Evolutionary conservation across 2,797 vertebrate species (phyloP), one percentile per base, ranked within the genome.

Genomic region (Oreochromis mossambicus): DNA sequence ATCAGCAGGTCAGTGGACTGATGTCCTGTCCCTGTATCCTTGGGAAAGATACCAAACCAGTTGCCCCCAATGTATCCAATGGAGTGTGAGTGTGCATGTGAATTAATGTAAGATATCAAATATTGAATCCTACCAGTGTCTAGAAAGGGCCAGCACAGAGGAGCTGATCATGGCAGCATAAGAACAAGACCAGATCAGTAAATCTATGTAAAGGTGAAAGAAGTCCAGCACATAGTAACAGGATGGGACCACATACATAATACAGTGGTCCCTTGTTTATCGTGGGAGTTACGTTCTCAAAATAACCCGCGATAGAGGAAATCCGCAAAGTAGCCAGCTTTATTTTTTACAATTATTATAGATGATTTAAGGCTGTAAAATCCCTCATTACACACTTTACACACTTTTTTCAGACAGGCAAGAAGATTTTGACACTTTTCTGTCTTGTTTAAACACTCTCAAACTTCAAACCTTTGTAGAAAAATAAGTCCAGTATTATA

Each of bases 11-110:
- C 29, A 6, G 8, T 58, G 32, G 32, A 36, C 58, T 63, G 10
- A 36, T 63, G 17, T 36, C 6, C 32, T 63, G 58, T 63, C 6
- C 58, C 58, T 4, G 10, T 36, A 63, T 63, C 2, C 10, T 63
- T 63, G 32, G 32, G 10, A 2, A 63, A 63, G 1, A 63, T n/a
- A 36, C 58, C 58, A 63, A 63, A 63, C 17, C 0, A 63, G 6
- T 19, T 63, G 32, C 32, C 58, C 6, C 6, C 32, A 63, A 13
- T 63, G 58, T 34, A 36, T 61, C 32, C 32, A 61, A 11, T 61
- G 56, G 58, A 0, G 17, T 1, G 4, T 63, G 58, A 36, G 32
- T 63, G 0, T 36, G 1, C 36, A 36, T 63, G 11, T 63, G 17
- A 63, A 63, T 63, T 63, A 63, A n/a, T 7, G 32, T 0, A 63